A percentile compares a stretch with the other conserved stretches of the same genome.
phyloP scores from a whole-genome alignment of 2,888 invertebrate genomes.

The Cephonodes hylas region DNA sequence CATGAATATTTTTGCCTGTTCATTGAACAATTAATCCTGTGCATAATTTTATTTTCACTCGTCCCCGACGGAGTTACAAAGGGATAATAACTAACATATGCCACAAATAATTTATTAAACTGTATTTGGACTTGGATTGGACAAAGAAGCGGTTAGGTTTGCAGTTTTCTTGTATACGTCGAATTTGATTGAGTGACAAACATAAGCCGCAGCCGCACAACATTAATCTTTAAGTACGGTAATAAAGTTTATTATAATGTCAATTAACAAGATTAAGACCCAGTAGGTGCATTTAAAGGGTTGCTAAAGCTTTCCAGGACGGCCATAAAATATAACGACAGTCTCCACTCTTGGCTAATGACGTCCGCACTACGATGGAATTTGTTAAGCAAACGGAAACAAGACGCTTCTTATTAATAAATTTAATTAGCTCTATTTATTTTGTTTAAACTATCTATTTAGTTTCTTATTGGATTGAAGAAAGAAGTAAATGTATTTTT shows the following conservation, averaged over 20 bases:
- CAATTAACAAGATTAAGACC: conserved; percentile 51
- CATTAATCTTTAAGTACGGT: conserved; percentile 32
- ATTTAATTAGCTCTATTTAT: conserved; percentile 23
- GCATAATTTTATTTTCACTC: neutral
- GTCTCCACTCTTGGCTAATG: conserved; percentile 40
- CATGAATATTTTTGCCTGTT: neutral
- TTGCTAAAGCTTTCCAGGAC: conserved; percentile 38
- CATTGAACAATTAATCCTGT: neutral
- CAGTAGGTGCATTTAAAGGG: conserved; percentile 51
- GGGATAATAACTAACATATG: neutral
- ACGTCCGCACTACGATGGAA: conserved; percentile 32
- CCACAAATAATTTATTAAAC: neutral
- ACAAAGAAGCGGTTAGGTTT: too few species aligned
- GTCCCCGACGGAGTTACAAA: neutral
- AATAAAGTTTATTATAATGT: conserved; percentile 49
- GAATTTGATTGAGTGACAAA: too few species aligned
- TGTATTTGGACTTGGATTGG: too few species aligned
- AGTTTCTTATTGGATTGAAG: neutral
- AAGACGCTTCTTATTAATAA: conserved; percentile 34
- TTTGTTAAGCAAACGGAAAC: conserved; percentile 32
- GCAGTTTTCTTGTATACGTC: too few species aligned
- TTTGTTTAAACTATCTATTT: neutral
- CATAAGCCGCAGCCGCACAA: too few species aligned
- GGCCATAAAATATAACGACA: conserved; percentile 61
- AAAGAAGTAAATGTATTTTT: too few species aligned